Evolutionary conservation across 2,888 invertebrate genomes (phyloP).

Genomic region (Mongoloraphidia duomilia): DNA sequence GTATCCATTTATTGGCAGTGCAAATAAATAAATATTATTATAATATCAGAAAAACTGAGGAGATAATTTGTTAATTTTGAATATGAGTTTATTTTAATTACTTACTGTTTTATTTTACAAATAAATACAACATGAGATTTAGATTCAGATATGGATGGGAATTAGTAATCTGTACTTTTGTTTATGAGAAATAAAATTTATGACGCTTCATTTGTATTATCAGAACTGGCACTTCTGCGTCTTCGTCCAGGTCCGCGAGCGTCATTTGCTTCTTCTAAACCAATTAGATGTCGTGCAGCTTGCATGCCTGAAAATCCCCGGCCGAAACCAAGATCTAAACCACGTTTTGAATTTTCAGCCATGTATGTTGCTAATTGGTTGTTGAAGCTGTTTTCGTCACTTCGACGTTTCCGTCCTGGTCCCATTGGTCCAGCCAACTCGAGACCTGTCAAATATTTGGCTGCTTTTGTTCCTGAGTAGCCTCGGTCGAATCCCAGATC

Average conservation of each 20-base stretch:
- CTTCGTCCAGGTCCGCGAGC: constrained; percentile 80
- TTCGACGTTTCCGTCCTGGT: constrained; percentile 66
- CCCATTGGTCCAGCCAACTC: constrained; percentile 74
- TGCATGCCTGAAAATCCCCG: constrained; percentile 82
- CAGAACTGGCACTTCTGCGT: constrained; percentile 44
- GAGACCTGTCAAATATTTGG: constrained; percentile 72
- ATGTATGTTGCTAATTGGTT: not conserved
- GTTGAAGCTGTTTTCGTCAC: constrained; percentile 20
- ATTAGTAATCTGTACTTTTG: constrained; percentile 19
- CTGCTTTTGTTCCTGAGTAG: constrained; percentile 70
- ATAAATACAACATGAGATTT: constrained; percentile 21
- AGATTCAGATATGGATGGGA: constrained; percentile 25
- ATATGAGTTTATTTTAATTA: constrained; percentile 15
- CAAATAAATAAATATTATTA: no score
- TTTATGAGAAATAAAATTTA: no score
- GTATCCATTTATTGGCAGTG: no score
- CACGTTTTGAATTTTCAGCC: constrained; percentile 62
- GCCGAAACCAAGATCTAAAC: constrained; percentile 72
- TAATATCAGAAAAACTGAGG: no score
- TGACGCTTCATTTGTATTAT: not conserved
- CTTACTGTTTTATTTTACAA: constrained; percentile 22
- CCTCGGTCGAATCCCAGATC: constrained; percentile 72
- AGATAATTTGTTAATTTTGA: no score
- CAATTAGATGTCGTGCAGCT: constrained; percentile 85
- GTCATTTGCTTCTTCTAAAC: constrained; percentile 76